phyloP scores from a whole-genome alignment of 1,140 invertebrate species.

The Cardiocondyla obscurior region DNA sequence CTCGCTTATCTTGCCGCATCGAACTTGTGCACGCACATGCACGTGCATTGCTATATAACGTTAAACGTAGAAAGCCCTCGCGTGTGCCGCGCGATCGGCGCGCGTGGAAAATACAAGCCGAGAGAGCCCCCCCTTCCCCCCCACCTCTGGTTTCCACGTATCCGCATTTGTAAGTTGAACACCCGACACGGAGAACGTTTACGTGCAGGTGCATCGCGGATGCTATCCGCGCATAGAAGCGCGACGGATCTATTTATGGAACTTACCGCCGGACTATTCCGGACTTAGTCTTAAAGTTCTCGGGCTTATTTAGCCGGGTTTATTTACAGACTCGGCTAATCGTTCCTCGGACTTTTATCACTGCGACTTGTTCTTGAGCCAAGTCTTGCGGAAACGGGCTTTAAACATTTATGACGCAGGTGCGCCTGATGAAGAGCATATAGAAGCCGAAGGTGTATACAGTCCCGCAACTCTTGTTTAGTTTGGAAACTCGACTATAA shows the following conservation, averaged over 20 bases:
- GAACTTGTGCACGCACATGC: conserved; percentile 22
- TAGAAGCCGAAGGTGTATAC: conserved; percentile 9
- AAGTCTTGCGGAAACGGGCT: conserved; percentile 43
- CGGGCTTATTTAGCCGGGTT: conserved; percentile 7
- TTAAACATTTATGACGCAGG: conserved; percentile 48
- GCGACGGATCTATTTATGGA: conserved; percentile 25
- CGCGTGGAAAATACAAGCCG: background rate
- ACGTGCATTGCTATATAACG: conserved; percentile 11
- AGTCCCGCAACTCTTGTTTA: conserved; percentile 20
- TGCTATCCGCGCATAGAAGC: background rate
- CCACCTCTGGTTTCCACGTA: conserved; percentile 28
- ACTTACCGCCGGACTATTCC: conserved; percentile 1
- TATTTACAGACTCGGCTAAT: conserved; percentile 40
- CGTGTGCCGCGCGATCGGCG: conserved; percentile 33
- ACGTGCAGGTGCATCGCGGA: conserved; percentile 35
- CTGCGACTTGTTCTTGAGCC: conserved; percentile 22
- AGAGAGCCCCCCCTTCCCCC: background rate
- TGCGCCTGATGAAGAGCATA: conserved; percentile 25
- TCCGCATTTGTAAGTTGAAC: background rate
- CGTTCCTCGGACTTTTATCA: conserved; percentile 51
- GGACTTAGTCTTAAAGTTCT: conserved; percentile 34
- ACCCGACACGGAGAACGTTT: background rate
- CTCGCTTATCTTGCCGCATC: background rate
- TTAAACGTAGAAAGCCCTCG: background rate
- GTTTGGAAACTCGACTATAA: conserved; percentile 35